Evolutionary conservation across 2,113 vertebrate genomes (phyloP).

Genomic region (Trogon surrucura): DNA sequence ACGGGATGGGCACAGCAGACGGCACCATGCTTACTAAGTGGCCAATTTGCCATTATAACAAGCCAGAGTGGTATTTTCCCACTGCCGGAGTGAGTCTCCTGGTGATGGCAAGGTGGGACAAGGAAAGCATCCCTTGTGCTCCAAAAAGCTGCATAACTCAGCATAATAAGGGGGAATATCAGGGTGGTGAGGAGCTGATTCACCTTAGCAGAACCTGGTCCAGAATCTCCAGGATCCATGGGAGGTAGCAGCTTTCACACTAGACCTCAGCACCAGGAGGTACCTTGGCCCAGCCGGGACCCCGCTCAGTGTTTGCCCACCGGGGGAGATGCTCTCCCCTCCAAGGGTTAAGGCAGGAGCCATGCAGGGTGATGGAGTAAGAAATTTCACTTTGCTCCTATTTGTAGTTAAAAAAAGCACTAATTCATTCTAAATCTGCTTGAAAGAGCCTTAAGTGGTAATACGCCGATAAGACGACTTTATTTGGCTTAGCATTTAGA

Average conservation of each 20-base stretch:
- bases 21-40: rapidly evolving
- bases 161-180: not conserved
- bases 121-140: rapidly evolving
- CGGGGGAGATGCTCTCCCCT: rapidly evolving
- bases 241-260: not conserved
- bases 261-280: not conserved
- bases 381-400: constrained; percentile 40
- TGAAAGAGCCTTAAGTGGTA: constrained; percentile 50
- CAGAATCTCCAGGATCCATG: not conserved
- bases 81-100: rapidly evolving
- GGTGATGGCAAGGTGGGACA: not conserved
- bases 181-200: not conserved
- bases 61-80: rapidly evolving
- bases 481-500: constrained; percentile 41
- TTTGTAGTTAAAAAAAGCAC: constrained; percentile 58
- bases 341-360: constrained; percentile 11
- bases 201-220: not conserved
- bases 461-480: constrained; percentile 40
- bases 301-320: rapidly evolving
- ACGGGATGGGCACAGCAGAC: not conserved
- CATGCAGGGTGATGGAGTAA: not conserved
- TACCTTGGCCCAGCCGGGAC: not conserved
- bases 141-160: not conserved
- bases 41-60: rapidly evolving
- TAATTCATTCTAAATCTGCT: constrained; percentile 64